Conservation (phyloP, 2,113 vertebrate species). For the Catharus bicknelli region DNA sequence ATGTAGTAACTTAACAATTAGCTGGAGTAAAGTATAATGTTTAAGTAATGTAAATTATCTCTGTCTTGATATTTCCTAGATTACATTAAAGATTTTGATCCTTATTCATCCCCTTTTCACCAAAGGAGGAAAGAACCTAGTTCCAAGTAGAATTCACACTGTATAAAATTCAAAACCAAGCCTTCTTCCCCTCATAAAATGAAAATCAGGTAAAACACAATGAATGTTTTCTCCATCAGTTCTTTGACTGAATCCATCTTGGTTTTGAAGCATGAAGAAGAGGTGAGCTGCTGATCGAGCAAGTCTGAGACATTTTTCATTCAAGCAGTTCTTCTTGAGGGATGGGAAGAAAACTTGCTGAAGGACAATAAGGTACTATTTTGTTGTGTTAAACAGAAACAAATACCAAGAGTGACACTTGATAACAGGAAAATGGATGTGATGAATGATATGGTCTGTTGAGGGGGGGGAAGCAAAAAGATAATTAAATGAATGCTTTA, state of each 20-base stretch:
- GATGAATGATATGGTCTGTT: neutral
- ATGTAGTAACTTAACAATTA: neutral
- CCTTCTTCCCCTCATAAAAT: neutral
- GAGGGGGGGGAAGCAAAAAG: neutral
- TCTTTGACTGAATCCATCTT: neutral
- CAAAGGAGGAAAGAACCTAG: neutral
- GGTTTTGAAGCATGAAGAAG: neutral
- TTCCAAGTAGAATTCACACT: neutral
- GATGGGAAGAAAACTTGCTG: neutral
- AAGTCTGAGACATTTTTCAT: neutral
- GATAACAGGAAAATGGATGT: neutral
- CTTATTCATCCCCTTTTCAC: neutral
- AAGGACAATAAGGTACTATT: neutral
- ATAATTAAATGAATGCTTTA: neutral
- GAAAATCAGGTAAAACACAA: neutral
- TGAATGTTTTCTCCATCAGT: neutral
- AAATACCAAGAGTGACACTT: neutral
- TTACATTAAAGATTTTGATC: neutral
- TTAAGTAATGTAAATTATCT: neutral
- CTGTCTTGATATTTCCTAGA: neutral
- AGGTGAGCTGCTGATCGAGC: neutral
- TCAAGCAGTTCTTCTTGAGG: neutral
- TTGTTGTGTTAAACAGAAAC: neutral
- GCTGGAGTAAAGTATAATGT: neutral
- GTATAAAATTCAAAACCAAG: neutral